Base-by-base conservation (phyloP, 1,140 invertebrate genomes). In the Drosophila suzukii region DNA sequence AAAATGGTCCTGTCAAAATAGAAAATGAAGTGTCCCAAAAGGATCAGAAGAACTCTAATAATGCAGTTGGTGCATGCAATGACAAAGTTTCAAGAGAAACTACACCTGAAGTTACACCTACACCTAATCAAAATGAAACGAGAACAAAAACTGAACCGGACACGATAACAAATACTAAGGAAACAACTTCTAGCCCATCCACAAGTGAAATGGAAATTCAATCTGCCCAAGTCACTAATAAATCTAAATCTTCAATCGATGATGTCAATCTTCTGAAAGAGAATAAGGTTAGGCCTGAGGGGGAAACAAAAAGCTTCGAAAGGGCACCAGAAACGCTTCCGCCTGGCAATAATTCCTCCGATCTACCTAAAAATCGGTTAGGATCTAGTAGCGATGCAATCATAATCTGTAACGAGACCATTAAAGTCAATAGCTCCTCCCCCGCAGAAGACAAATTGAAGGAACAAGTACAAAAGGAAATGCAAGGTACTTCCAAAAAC, bases 401-500 rank as follows among this genome's bases (percentile, higher is more conserved):
- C 15, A 32, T 6, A n/a, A 4, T 27, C 15, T 20, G 2, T 10
- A 10, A 20, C 6, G 30, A 44, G 17, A 15, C 30, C 1, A 7
- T 11, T 0, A 17, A 39, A 17, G 24, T 11, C 4, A 27, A 17
- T 6, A 46, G n/a, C 11, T 11, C 15, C 15, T 30, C 65, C 8
- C 11, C 4, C 0, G 51, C 30, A 12, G 46, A 43, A 47, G 24
- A 44, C 50, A 46, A 36, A 4, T 36, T 46, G 47, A 24, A 20
- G 8, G 24, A 70, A 34, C 39, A n/a, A 51, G 50, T 49, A 56
- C 47, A 61, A 68, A 61, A 17, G 3, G 58, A 77, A 32, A 54
- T 54, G 11, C 46, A 74, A 7, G 75, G 65, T 47, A 59, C 74
- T 27, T 75, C 70, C 8, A 70, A 65, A 38, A 27, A 2, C 5